These are phyloP conservation scores for Teleopsis dalmanni DNA, from an alignment of 1,140 invertebrate genomes.

Conservation along the genomic window DNA sequence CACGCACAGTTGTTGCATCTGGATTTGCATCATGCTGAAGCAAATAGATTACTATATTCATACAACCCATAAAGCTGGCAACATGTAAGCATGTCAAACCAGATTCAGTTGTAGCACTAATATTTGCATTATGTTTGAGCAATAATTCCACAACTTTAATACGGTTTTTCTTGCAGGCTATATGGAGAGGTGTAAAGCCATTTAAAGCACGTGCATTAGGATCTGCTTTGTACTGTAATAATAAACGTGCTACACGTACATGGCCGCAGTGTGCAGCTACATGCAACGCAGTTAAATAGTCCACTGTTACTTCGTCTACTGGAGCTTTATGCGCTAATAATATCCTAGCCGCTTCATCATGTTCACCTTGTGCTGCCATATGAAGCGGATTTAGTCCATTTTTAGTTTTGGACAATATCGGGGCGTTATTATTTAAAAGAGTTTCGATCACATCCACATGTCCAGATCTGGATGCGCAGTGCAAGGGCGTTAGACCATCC, in stretches of 20 bases:
- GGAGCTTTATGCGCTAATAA: slow-evolving; percentile 87
- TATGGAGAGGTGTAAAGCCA: slow-evolving; percentile 96
- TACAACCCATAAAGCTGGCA: slow-evolving; percentile 98
- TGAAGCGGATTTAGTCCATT: slow-evolving; percentile 85
- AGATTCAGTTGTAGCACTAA: slow-evolving; percentile 60
- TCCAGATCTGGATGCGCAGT: slow-evolving; percentile 90
- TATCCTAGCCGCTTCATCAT: slow-evolving; percentile 88
- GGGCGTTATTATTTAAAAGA: slow-evolving; percentile 83
- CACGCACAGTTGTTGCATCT: slow-evolving; percentile 89
- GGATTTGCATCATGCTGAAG: slow-evolving; percentile 90
- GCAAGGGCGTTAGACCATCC: slow-evolving; percentile 87
- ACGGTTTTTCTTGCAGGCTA: slow-evolving; percentile 98
- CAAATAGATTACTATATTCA: slow-evolving; percentile 97
- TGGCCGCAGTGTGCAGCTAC: slow-evolving; percentile 94
- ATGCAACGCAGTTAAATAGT: slow-evolving; percentile 94
- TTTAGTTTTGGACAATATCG: slow-evolving; percentile 96
- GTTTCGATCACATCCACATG: slow-evolving; percentile 93
- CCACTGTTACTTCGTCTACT: slow-evolving; percentile 95
- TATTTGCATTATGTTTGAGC: slow-evolving; percentile 88
- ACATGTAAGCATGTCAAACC: slow-evolving; percentile 96
- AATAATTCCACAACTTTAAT: slow-evolving; percentile 94
- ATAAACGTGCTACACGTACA: slow-evolving; percentile 84
- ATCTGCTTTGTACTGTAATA: slow-evolving; percentile 91
- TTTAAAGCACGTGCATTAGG: slow-evolving; percentile 94
- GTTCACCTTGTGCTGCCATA: slow-evolving; percentile 95